Percentiles rank a stretch among this genome's conserved stretches.
Evolutionary conservation across 2,797 vertebrate species (phyloP).

Genomic region (Anisognathus igniventris): DNA sequence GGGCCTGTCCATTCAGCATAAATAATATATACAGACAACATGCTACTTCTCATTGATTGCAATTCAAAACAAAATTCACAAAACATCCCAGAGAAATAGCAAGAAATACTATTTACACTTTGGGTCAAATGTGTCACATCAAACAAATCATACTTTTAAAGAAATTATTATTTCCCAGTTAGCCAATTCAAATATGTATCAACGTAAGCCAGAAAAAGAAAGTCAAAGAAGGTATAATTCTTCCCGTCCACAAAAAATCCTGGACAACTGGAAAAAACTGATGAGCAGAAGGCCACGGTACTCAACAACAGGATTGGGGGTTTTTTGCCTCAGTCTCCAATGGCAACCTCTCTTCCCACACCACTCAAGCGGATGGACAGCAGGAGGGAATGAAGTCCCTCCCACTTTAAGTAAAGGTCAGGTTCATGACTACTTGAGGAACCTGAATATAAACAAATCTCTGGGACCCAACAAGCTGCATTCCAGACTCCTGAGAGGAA

Average conservation of each 20-base stretch:
- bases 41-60: neutral
- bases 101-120: neutral
- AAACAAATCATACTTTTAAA: neutral
- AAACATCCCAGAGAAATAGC: neutral
- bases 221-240: neutral
- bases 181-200: neutral
- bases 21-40: neutral
- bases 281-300: accelerated
- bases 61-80: neutral
- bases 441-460: neutral
- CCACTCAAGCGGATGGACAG: neutral
- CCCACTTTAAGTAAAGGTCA: neutral
- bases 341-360: neutral
- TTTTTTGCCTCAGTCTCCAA: neutral
- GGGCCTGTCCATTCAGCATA: neutral
- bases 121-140: neutral
- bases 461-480: neutral
- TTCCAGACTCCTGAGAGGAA: neutral
- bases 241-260: neutral
- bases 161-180: neutral
- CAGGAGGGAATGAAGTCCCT: neutral
- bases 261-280: neutral
- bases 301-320: accelerated
- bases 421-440: neutral
- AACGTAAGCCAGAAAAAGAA: neutral